Conservation (phyloP, 2,113 vertebrate species). For the Diphyllodes magnificus region DNA sequence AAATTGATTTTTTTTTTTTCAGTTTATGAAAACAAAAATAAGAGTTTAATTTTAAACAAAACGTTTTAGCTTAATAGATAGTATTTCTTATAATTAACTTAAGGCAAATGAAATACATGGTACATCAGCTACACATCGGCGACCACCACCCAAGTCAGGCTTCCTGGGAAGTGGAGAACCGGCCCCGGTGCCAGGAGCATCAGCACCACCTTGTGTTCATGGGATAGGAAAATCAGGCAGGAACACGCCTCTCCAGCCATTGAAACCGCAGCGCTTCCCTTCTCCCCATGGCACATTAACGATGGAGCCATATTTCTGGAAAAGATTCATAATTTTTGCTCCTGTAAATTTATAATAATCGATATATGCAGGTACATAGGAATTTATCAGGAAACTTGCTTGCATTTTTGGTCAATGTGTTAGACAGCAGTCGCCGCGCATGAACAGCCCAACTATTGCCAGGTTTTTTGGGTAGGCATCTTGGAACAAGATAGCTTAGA, state of each 20-base stretch:
- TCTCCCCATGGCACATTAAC: not conserved
- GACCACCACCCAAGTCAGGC: not conserved
- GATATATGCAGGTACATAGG: not conserved
- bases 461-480: not conserved
- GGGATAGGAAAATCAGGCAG: not conserved
- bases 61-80: not conserved
- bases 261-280: not conserved
- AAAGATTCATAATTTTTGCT: not conserved
- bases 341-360: not conserved
- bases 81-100: not conserved
- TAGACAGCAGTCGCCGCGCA: accelerated
- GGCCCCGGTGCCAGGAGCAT: conserved; percentile 33
- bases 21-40: not conserved
- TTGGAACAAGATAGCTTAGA: not conserved
- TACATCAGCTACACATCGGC: not conserved
- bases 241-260: not conserved
- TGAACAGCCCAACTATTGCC: accelerated
- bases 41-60: not conserved
- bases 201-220: conserved; percentile 61
- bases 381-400: not conserved
- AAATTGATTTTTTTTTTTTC: not conserved
- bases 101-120: not conserved
- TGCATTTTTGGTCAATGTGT: not conserved
- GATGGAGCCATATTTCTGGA: not conserved
- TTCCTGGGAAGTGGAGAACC: not conserved